Evolutionary conservation across 2,797 vertebrate genomes (phyloP).

Genomic region (Ispidina lecontei): DNA sequence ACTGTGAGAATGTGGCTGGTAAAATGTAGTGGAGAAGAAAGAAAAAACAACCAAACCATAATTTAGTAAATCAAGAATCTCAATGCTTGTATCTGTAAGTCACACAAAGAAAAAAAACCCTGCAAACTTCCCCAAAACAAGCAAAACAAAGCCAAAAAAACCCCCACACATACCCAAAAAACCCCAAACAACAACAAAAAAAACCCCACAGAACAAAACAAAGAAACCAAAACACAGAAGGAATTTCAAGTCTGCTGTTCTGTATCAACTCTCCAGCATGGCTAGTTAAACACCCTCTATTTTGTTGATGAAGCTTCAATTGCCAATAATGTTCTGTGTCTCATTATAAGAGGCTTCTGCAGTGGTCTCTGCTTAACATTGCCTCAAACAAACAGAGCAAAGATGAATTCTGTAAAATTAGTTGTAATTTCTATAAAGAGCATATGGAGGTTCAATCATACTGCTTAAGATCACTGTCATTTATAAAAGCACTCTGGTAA

Average conservation of each 20-base stretch:
- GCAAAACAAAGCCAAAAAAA: too few species aligned
- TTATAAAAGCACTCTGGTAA: slow-evolving; percentile 1
- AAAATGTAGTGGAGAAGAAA: background rate
- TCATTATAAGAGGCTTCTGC: background rate
- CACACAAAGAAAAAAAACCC: background rate
- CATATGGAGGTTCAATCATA: background rate
- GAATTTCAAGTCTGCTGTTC: background rate
- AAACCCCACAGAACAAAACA: background rate
- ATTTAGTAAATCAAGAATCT: background rate
- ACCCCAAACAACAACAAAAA: background rate
- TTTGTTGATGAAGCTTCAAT: background rate
- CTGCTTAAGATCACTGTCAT: background rate
- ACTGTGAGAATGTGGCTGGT: background rate
- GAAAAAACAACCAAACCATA: background rate
- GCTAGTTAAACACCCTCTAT: background rate
- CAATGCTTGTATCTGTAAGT: background rate
- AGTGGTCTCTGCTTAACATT: background rate
- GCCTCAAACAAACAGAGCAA: background rate
- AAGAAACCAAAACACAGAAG: background rate
- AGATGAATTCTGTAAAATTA: background rate
- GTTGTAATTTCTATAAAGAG: background rate
- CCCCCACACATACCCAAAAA: too few species aligned
- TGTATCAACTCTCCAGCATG: background rate
- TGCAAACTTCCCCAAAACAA: too few species aligned
- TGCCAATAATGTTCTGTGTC: background rate